Evolutionary conservation across 2,888 invertebrate species (phyloP).

Genomic region (Hirtodrosophila trivittata): DNA sequence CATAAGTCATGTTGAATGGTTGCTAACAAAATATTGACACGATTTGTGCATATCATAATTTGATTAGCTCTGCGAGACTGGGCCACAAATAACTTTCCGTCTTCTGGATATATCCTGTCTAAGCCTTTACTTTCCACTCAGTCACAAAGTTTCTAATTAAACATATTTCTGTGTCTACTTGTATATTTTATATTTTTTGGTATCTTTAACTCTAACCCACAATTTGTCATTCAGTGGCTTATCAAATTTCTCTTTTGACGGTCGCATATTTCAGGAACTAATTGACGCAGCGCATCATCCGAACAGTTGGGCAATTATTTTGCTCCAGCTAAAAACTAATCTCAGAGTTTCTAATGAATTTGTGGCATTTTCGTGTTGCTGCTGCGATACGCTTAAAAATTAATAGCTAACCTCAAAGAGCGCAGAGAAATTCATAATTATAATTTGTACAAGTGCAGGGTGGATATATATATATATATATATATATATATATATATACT

Average conservation of each 20-base stretch:
- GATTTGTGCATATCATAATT: constrained; percentile 4
- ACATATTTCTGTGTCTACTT: too few species aligned
- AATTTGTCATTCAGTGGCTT: constrained; percentile 32
- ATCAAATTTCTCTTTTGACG: constrained; percentile 42
- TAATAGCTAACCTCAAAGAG: constrained; percentile 70
- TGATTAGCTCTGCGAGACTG: not conserved
- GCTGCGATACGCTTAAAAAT: constrained; percentile 63
- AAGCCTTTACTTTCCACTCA: too few species aligned
- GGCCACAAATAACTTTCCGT: not conserved
- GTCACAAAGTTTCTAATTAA: too few species aligned
- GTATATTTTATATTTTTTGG: too few species aligned
- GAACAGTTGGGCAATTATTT: constrained; percentile 52
- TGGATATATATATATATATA: not conserved
- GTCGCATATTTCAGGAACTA: constrained; percentile 53
- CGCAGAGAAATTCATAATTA: constrained; percentile 64
- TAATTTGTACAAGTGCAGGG: constrained; percentile 51
- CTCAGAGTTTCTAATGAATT: constrained; percentile 65
- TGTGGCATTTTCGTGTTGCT: constrained; percentile 43
- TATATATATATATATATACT: constrained; percentile 1
- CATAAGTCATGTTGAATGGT: constrained; percentile 1
- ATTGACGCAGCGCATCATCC: constrained; percentile 43
- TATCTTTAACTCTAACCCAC: too few species aligned
- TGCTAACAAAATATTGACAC: constrained; percentile 24
- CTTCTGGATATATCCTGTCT: too few species aligned
- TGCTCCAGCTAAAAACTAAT: constrained; percentile 61